Evolutionary conservation across 2,113 vertebrate species (phyloP).

Genomic region (Callaeas wilsoni): DNA sequence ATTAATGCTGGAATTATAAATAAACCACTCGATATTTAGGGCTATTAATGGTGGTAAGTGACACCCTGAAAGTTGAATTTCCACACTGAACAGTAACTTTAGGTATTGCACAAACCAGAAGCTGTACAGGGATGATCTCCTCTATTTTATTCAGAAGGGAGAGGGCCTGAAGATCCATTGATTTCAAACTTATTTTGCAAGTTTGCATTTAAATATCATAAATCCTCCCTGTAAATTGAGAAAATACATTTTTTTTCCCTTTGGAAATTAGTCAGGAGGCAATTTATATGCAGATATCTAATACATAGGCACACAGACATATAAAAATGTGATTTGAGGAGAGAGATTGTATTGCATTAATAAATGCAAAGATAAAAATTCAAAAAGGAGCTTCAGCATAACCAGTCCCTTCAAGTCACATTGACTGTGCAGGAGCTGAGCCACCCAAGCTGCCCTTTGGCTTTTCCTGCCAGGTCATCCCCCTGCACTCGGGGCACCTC

Average conservation of each 20-base stretch:
- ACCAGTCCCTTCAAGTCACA: neutral
- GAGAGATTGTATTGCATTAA: neutral
- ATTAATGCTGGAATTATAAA: conserved; percentile 39
- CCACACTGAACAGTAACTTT: neutral
- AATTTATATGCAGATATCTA: neutral
- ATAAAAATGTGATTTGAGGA: neutral
- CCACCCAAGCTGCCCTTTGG: neutral
- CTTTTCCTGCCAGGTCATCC: neutral
- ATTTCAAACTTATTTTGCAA: neutral
- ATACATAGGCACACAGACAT: neutral
- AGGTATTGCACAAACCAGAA: neutral
- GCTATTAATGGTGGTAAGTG: neutral
- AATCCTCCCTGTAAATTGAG: neutral
- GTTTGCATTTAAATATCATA: neutral
- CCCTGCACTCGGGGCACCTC: rapidly evolving
- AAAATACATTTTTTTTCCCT: neutral
- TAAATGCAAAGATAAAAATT: neutral
- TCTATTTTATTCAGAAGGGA: neutral
- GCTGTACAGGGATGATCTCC: neutral
- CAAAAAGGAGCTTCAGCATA: neutral
- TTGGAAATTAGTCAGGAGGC: neutral
- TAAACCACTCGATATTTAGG: neutral
- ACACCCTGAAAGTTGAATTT: neutral
- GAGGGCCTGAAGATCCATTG: neutral
- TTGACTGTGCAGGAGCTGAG: neutral